Evolutionary conservation across 2,113 vertebrate species (phyloP).

Genomic region (Pachycephala philippinensis): DNA sequence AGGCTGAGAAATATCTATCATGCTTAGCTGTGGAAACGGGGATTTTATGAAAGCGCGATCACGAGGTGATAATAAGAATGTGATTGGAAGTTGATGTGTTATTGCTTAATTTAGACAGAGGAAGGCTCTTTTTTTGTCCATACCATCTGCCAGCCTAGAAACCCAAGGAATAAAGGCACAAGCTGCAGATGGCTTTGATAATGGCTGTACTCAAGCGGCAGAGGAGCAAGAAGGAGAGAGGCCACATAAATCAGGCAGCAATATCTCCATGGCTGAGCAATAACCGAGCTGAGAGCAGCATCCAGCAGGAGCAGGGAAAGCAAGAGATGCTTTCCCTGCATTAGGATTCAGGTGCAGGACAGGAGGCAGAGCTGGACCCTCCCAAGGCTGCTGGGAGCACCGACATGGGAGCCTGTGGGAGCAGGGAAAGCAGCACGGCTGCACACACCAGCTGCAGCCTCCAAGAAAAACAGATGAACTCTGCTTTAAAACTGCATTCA

Average conservation of each 20-base stretch:
- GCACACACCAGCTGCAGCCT: neutral
- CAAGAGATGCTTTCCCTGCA: neutral
- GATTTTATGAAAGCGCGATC: neutral
- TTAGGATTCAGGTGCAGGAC: neutral
- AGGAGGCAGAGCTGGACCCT: neutral
- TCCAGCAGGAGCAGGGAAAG: neutral
- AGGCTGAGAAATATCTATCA: conserved; percentile 18
- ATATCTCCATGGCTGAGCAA: neutral
- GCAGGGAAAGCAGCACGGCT: neutral
- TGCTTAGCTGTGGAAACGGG: neutral
- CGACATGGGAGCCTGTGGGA: neutral
- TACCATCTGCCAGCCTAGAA: conserved; percentile 63
- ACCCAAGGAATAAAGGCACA: conserved; percentile 36
- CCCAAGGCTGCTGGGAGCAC: neutral
- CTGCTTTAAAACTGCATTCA: neutral
- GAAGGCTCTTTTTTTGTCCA: conserved; percentile 29
- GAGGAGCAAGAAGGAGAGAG: neutral
- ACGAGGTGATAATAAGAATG: conserved; percentile 30
- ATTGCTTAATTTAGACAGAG: conserved; percentile 28
- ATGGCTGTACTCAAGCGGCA: neutral
- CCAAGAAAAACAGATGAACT: neutral
- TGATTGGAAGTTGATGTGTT: conserved; percentile 10
- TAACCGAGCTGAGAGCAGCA: neutral
- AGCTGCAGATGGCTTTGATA: conserved; percentile 49
- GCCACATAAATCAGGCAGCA: conserved; percentile 30